Conservation (phyloP, 2,888 invertebrate genomes). For the Digitonthophagus gazella region DNA sequence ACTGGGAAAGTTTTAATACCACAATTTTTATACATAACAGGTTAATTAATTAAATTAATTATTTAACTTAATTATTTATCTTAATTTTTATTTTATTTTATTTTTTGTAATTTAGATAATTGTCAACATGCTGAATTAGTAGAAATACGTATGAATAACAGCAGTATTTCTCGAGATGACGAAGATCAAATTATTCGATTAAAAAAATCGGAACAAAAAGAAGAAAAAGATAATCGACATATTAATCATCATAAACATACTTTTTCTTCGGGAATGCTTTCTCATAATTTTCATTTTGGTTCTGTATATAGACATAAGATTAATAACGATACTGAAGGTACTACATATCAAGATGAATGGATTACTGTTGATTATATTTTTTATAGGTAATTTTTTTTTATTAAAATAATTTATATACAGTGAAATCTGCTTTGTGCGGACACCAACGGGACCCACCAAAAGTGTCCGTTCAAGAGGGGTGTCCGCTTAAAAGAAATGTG, state of each 20-base stretch:
- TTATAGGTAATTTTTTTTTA: constrained; percentile 59
- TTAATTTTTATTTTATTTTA: neutral
- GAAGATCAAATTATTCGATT: constrained; percentile 44
- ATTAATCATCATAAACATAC: constrained; percentile 40
- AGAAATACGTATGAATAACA: constrained; percentile 33
- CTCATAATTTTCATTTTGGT: constrained; percentile 64
- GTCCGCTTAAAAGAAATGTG: too few relatives aligned
- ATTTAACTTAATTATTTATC: neutral
- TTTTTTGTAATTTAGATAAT: constrained; percentile 38
- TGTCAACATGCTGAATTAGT: constrained; percentile 45
- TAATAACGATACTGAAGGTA: constrained; percentile 57
- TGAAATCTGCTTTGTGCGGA: too few relatives aligned
- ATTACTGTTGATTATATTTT: constrained; percentile 90
- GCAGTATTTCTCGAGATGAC: constrained; percentile 34
- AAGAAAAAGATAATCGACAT: constrained; percentile 22
- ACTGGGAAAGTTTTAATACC: constrained; percentile 26
- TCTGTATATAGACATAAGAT: constrained; percentile 67
- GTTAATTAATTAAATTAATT: constrained; percentile 34
- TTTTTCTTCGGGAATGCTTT: constrained; percentile 63
- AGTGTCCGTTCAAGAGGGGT: too few relatives aligned
- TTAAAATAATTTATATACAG: neutral
- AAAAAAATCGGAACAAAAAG: constrained; percentile 33
- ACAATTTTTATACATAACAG: constrained; percentile 48
- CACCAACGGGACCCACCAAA: too few relatives aligned
- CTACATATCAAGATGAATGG: constrained; percentile 76